phyloP scores from a whole-genome alignment of 2,113 vertebrate species.

The Urocynchramus pylzowi region DNA sequence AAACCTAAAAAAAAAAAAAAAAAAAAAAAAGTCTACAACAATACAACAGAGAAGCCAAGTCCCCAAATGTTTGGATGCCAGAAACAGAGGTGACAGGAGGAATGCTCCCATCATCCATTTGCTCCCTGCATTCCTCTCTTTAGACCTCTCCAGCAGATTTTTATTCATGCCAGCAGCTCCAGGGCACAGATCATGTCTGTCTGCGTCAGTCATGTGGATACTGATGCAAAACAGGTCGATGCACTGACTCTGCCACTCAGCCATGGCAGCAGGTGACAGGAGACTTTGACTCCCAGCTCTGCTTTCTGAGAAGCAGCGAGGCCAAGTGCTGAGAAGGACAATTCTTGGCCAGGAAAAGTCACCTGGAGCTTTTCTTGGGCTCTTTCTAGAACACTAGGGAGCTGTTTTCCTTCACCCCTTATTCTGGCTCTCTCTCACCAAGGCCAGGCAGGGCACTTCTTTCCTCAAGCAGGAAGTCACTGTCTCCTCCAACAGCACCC shows the following conservation, averaged over 20 bases:
- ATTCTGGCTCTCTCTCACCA: background rate
- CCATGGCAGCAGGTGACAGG: background rate
- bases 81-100: background rate
- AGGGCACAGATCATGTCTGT: background rate
- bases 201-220: background rate
- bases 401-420: background rate
- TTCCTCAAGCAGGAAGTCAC: background rate
- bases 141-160: background rate
- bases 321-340: background rate
- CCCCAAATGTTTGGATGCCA: accelerated
- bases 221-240: background rate
- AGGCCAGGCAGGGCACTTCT: background rate
- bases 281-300: no score
- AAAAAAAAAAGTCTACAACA: background rate
- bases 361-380: background rate
- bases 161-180: background rate
- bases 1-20: background rate
- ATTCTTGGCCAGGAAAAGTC: background rate
- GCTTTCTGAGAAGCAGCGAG: background rate
- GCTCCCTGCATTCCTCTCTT: background rate
- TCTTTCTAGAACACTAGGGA: background rate
- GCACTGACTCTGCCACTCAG: background rate
- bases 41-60: background rate
- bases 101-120: background rate
- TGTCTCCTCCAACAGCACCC: background rate